Base-by-base conservation (phyloP, 2,797 vertebrate species). In the Callimico goeldii region DNA sequence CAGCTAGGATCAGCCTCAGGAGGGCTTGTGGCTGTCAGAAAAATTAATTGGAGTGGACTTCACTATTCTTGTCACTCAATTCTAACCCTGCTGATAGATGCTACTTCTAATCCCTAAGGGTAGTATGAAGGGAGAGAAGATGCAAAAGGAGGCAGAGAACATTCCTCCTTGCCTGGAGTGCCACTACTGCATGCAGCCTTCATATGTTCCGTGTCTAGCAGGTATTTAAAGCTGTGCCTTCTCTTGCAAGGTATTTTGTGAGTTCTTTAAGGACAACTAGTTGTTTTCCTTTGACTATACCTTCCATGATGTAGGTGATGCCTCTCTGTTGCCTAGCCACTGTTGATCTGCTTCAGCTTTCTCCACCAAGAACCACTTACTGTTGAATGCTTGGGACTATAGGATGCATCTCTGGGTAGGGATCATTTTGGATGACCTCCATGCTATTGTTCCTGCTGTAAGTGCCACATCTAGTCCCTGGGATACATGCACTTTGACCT, bases 181-280 rank as follows among this genome's bases (percentile, higher is more conserved):
- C 2, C 13, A 20, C 33, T n/a, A 46, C 17, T n/a, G 5, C 0
- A 11, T 7, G 2, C 13, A 77, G 7, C 4, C 7, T 36, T 15
- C 39, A 3, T 50, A 10, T 5, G 15, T 70, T 11, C 41, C 43
- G 9, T 20, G 33, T 19, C 41, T n/a, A 20, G 30, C 11, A 67
- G 12, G 11, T 77, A 46, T 24, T 41, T 92, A 75, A 92, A 86
- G 28, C 41, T 75, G 3, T 19, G 52, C 4, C 50, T 93, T 80
- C 26, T 80, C 9, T 48, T 55, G 5, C 10, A 50, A 15, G 14
- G 41, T 33, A 48, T 28, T 58, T 36, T 67, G 10, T 57, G 64
- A 10, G 2, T 67, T 92, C 48, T 73, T 64, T 73, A 17, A 81
- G 36, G 20, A 33, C 7, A 75, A 57, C 1, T 55, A 55, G 28